A percentile compares a stretch with the other conserved stretches of the same genome.
These are phyloP conservation scores for Rotaria socialis DNA, from an alignment of 2,888 invertebrate genomes.

Conservation along the genomic window DNA sequence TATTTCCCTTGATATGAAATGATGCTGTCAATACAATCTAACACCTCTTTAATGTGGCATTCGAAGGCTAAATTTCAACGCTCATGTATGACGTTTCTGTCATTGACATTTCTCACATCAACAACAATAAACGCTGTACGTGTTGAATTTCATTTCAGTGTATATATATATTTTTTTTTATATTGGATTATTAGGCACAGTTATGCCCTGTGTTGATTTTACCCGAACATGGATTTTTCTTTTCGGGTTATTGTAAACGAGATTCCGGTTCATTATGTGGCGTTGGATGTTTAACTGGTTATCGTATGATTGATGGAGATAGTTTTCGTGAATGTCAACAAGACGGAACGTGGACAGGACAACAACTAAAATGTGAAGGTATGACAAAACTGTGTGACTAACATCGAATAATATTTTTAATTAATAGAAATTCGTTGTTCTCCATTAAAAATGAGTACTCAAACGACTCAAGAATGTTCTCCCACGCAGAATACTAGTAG, in stretches of 20 bases:
- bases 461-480: neutral
- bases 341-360: neutral
- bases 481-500: neutral
- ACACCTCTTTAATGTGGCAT: too few relatives aligned
- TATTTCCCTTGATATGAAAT: too few relatives aligned
- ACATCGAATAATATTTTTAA: neutral
- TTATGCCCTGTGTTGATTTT: neutral
- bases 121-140: neutral
- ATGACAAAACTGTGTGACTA: neutral
- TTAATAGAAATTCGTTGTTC: neutral
- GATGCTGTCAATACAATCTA: too few relatives aligned
- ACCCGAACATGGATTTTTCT: neutral
- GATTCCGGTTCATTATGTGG: neutral
- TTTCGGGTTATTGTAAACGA: neutral
- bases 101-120: neutral
- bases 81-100: neutral
- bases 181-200: neutral
- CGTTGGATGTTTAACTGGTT: neutral
- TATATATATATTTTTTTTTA: neutral
- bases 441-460: neutral
- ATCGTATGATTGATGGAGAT: neutral
- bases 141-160: neutral
- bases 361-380: neutral
- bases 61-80: neutral
- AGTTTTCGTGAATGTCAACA: slow-evolving; percentile 16